A percentile compares a stretch with the other conserved stretches of the same genome.
These are phyloP conservation scores for Lophochroa leadbeateri DNA, from an alignment of 2,113 vertebrate species.

Conservation along the genomic window DNA sequence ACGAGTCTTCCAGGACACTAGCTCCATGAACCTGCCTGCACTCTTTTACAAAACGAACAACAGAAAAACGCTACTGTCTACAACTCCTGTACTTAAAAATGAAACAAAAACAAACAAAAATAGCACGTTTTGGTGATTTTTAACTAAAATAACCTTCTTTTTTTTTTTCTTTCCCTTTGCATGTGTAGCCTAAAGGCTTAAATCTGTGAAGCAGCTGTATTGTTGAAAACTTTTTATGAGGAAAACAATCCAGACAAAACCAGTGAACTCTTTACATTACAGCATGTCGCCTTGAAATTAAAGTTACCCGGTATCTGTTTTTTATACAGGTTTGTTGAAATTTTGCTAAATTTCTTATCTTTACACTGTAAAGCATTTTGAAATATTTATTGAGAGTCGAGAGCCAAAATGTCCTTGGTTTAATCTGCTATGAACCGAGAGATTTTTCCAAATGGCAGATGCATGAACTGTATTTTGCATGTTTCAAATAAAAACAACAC, in stretches of 20 bases:
- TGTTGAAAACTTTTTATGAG: constrained; percentile 87
- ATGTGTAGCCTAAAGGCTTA: constrained; percentile 83
- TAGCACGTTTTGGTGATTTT: constrained; percentile 86
- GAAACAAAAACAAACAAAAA: constrained; percentile 58
- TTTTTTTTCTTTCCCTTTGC: constrained; percentile 86
- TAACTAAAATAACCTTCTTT: constrained; percentile 74
- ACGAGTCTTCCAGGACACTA: constrained; percentile 91
- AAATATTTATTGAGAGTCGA: constrained; percentile 78
- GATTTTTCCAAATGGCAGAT: constrained; percentile 81
- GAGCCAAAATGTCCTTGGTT: constrained; percentile 80
- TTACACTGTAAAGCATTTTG: constrained; percentile 92
- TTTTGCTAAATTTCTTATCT: constrained; percentile 97
- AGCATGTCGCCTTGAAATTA: constrained; percentile 88
- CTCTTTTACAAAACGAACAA: constrained; percentile 69
- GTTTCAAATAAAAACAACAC: constrained; percentile 82
- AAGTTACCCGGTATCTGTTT: constrained; percentile 82
- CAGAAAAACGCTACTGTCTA: constrained; percentile 59
- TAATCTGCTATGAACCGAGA: constrained; percentile 76
- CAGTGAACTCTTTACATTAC: constrained; percentile 82
- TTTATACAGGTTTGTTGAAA: constrained; percentile 93
- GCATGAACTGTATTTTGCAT: constrained; percentile 97
- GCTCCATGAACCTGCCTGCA: constrained; percentile 80
- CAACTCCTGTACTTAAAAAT: constrained; percentile 69
- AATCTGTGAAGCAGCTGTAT: constrained; percentile 78
- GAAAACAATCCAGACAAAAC: constrained; percentile 65